These are phyloP conservation scores for Meghimatium bilineatum DNA, from an alignment of 2,888 invertebrate genomes.

Conservation along the genomic window DNA sequence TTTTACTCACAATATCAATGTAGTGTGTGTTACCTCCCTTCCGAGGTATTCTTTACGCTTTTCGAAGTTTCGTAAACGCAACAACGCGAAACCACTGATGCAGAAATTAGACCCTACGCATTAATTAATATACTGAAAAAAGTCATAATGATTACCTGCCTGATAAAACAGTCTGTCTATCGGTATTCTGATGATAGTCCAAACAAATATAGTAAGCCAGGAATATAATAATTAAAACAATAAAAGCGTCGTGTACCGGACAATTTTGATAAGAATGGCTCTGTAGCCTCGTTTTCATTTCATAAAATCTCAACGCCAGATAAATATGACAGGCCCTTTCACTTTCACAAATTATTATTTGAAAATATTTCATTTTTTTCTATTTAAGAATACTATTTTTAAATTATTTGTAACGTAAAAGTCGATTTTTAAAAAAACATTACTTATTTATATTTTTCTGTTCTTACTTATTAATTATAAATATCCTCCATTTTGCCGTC, in stretches of 20 bases:
- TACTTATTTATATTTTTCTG: too few relatives aligned
- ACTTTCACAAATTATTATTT: neutral
- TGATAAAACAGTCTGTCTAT: neutral
- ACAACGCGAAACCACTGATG: neutral
- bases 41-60: neutral
- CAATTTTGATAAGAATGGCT: conserved; percentile 2
- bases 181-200: neutral
- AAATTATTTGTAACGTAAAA: too few relatives aligned
- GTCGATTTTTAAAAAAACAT: too few relatives aligned
- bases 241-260: neutral
- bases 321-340: conserved; percentile 60
- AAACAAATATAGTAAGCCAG: neutral
- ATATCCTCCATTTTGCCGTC: too few relatives aligned
- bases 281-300: conserved; percentile 61
- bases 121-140: neutral
- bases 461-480: too few relatives aligned
- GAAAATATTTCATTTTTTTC: neutral
- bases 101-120: neutral
- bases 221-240: neutral
- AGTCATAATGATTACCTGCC: neutral
- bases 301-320: conserved; percentile 42
- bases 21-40: neutral
- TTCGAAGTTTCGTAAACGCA: neutral
- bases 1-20: neutral
- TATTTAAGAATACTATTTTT: neutral